Evolutionary conservation across 2,888 invertebrate genomes (phyloP).

Genomic region (Urechis unicinctus): DNA sequence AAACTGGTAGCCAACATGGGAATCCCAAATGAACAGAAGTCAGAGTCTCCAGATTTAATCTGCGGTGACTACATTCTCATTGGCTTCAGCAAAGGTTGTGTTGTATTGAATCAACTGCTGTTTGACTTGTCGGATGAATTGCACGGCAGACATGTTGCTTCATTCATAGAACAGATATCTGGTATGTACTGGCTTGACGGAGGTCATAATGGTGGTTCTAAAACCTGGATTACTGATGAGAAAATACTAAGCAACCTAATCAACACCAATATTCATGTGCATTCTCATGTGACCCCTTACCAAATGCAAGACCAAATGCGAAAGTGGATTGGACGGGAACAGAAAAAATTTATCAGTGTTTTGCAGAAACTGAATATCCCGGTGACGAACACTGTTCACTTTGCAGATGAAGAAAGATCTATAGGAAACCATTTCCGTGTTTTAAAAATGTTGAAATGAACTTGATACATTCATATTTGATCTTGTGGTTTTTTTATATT

Average conservation of each 20-base stretch:
- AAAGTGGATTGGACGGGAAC: slow-evolving; percentile 80
- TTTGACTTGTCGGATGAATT: slow-evolving; percentile 66
- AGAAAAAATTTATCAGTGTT: slow-evolving; percentile 66
- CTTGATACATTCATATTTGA: too few species aligned
- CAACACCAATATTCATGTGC: slow-evolving; percentile 61
- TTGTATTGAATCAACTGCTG: slow-evolving; percentile 83
- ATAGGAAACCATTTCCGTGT: slow-evolving; percentile 75
- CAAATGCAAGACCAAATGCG: slow-evolving; percentile 73
- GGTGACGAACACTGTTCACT: slow-evolving; percentile 62
- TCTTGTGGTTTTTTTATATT: too few species aligned
- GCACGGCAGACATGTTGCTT: slow-evolving; percentile 40
- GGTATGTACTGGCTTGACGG: slow-evolving; percentile 87
- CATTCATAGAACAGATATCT: slow-evolving; percentile 56
- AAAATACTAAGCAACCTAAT: slow-evolving; percentile 68
- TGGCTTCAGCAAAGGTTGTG: slow-evolving; percentile 89
- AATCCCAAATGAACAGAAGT: not conserved
- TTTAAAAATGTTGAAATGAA: slow-evolving; percentile 5
- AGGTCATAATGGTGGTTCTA: slow-evolving; percentile 79
- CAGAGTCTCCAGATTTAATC: not conserved
- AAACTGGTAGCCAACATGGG: not conserved
- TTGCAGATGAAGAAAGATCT: slow-evolving; percentile 56
- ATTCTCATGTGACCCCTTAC: slow-evolving; percentile 83
- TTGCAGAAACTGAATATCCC: slow-evolving; percentile 64
- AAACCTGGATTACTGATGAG: slow-evolving; percentile 79
- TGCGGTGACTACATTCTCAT: slow-evolving; percentile 54